A percentile compares a stretch with the other conserved stretches of the same genome.
phyloP scores from a whole-genome alignment of 30 jellyfish, hydroid and myxozoan species.

The Catostylus mosaicus region DNA sequence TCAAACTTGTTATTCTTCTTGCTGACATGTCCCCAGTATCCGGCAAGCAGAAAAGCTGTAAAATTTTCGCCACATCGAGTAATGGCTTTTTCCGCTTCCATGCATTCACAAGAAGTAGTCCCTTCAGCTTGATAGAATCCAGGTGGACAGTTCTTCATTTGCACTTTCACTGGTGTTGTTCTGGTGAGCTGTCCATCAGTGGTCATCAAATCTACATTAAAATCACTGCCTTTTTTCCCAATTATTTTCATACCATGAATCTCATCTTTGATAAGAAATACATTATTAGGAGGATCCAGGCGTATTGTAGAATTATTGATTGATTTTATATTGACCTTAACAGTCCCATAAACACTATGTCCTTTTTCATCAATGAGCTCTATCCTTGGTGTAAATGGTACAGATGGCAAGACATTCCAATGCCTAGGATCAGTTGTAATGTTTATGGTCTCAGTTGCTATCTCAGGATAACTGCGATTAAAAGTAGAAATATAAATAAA shows the following conservation, averaged over 20 bases:
- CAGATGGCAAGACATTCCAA: conserved; percentile 72
- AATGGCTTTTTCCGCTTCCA: conserved; percentile 54
- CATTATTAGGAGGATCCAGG: conserved; percentile 66
- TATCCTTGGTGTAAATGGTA: conserved; percentile 75
- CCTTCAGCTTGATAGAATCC: conserved; percentile 60
- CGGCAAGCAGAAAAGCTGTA: conserved; percentile 45
- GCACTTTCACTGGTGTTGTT: conserved; percentile 16
- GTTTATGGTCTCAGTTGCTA: conserved; percentile 75
- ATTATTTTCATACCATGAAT: conserved; percentile 50
- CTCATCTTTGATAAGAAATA: conserved; percentile 63
- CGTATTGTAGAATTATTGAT: conserved; percentile 26
- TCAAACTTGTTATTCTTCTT: background rate
- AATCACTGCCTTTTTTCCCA: conserved; percentile 47
- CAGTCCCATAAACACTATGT: conserved; percentile 74
- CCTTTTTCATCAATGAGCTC: conserved; percentile 64
- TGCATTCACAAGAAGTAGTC: conserved; percentile 53
- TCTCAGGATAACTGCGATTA: conserved; percentile 64
- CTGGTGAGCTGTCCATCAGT: conserved; percentile 73
- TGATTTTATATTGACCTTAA: conserved; percentile 45
- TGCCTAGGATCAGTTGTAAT: conserved; percentile 8
- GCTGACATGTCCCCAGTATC: conserved; percentile 60
- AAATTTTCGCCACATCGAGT: conserved; percentile 70
- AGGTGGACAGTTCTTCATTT: conserved; percentile 68
- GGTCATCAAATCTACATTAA: conserved; percentile 53
- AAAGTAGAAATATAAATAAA: conserved; percentile 6